Evolutionary conservation across 2,888 invertebrate genomes (phyloP), one percentile per base, ranked within the genome.

Genomic region (Agrochola lychnidis): DNA sequence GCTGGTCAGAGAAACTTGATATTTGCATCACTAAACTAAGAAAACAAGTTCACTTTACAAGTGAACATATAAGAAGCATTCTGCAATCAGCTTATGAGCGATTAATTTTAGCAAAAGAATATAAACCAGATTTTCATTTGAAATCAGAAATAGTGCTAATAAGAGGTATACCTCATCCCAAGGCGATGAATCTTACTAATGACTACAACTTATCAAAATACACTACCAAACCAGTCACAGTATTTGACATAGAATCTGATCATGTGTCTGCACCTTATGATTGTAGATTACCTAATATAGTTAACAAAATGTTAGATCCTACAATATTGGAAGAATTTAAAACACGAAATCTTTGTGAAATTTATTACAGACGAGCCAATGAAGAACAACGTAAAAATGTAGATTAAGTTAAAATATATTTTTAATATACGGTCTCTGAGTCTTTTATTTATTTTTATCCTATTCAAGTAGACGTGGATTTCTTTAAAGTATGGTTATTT

Each of bases 231-330:
- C n/a, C 56, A 56, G n/a, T 25, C 25, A 59, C 9, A 59, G 30
- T 30, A 16, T 59, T 19, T 59, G 59, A 30, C 1, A 59, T 59
- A 59, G 4, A 30, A 30, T 59, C 59, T 19, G 59, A 25, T 19
- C 25, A 59, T 30, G 16, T 59, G 9, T 59, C 89, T 63, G 90
- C 89, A 4, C 89, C 90, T 3, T 78, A 89, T 57, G 91, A 93
- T 69, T 85, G 84, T 56, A 89, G 89, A 77, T 87, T 59, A 59
- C 7, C 92, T 6, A 93, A 25, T 76, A 91, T 93, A 12, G 80
- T 93, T 0, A 93, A 93, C 70, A 88, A 85, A 19, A 67, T 51
- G 48, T 67, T 51, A 12, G 30, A 67, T 22, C 22, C 66, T 22
- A 30, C 19, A 48, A 67, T 30, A 51, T 22, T 67, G 22, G 30